Base-by-base conservation (phyloP, 1,140 invertebrate species). In the Dreissena rostriformis region DNA sequence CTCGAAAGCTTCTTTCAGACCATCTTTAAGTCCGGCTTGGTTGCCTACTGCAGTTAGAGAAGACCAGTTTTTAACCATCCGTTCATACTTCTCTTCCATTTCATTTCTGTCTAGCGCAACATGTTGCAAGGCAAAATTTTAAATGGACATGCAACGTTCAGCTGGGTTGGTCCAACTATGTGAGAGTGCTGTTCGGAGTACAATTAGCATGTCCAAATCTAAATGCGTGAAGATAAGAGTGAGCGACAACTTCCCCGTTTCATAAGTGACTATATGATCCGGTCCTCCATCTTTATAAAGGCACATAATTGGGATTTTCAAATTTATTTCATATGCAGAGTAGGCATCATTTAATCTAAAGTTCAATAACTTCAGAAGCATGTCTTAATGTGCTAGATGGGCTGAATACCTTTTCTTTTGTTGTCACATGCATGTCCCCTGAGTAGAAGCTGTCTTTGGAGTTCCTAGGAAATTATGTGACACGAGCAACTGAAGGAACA, bases 141-240 rank as follows among this genome's bases (percentile, higher is more conserved):
- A 19, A 4, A 85, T 17, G 2, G 57, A 70, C 87, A 88, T 88
- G 8, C 86, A 86, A 29, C 87, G 70, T 49, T 88, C 86, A 0
- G 63, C 83, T 57, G 84, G 87, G 55, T 86, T 88, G 84, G 86
- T 19, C n/a, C n/a, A n/a, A n/a, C n/a, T n/a, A n/a, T n/a, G n/a
- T n/a, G n/a, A n/a, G n/a, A n/a, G n/a, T n/a, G 86, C 73, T 52
- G 87, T 86, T 86, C 81, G 74, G 15, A 61, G 19, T 53, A 80
- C 86, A 22, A 82, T 68, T 15, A 83, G 55, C 6, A 84, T 51
- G 24, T 87, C 86, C 65, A 85, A 24, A 49, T 73, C 51, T 53
- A 84, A 79, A 17, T n/a, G 22, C 61, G 73, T 84, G 29, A 87
- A 87, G 14, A 87, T 28, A 2, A 84, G 61, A 51, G 82, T 82